These are phyloP conservation scores for Corythornis vintsioides DNA, from an alignment of 2,113 vertebrate species.

Conservation along the genomic window DNA sequence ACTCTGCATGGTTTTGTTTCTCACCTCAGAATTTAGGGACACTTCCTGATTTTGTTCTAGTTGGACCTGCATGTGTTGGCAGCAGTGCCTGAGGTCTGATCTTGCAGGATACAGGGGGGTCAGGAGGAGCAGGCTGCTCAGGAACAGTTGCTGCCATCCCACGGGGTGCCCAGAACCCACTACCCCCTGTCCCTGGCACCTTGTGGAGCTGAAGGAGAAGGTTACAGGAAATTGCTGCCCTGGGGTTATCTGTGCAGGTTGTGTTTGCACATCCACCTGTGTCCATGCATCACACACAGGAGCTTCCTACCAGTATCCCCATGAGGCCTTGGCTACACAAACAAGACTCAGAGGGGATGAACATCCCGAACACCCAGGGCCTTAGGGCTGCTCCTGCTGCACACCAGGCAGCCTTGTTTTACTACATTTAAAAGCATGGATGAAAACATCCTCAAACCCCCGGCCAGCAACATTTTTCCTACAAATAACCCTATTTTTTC, in stretches of 20 bases:
- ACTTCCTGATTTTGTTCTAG: not conserved
- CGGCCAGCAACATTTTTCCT: not conserved
- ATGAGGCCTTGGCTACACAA: not conserved
- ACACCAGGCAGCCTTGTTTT: not conserved
- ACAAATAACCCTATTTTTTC: not conserved
- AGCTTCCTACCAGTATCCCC: not conserved
- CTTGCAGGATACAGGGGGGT: not conserved
- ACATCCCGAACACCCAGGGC: not conserved
- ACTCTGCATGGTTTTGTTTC: not conserved
- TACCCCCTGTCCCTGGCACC: fast-evolving
- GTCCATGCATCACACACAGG: not conserved
- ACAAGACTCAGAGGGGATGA: not conserved
- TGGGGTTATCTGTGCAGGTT: not conserved
- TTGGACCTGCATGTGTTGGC: not conserved
- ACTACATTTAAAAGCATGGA: not conserved
- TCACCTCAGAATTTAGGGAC: not conserved
- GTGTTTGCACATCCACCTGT: not conserved
- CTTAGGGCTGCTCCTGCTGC: not conserved
- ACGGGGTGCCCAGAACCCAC: not conserved
- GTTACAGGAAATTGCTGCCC: not conserved
- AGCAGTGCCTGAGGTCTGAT: not conserved
- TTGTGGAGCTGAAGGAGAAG: not conserved
- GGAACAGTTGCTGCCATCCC: not conserved
- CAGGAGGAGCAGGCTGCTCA: not conserved
- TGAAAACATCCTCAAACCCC: not conserved